Evolutionary conservation across 2,113 vertebrate genomes (phyloP).

Genomic region (Rhodinocichla rosea): DNA sequence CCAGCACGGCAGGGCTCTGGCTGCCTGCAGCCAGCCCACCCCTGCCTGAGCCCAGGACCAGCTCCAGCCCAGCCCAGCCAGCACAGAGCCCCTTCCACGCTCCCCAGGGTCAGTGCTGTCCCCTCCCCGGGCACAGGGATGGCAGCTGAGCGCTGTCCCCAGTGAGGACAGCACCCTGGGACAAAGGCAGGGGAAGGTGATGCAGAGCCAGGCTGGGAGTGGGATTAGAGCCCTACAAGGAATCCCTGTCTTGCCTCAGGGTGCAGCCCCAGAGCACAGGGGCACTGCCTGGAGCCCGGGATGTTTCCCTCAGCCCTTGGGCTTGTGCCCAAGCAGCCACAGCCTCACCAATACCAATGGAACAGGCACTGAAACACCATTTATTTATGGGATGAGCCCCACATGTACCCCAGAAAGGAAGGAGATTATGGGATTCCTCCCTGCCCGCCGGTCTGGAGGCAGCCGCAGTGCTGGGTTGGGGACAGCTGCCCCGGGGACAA

Average conservation of each 20-base stretch:
- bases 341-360: background rate
- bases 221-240: background rate
- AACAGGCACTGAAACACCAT: background rate
- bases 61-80: background rate
- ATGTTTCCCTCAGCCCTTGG: background rate
- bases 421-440: background rate
- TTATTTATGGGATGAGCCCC: background rate
- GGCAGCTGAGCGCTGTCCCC: background rate
- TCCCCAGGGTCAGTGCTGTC: fast-evolving
- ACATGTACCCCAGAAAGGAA: fast-evolving
- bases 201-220: background rate
- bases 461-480: fast-evolving
- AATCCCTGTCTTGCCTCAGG: background rate
- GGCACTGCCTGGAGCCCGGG: background rate
- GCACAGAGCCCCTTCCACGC: fast-evolving
- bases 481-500: background rate
- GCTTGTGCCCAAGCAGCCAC: background rate
- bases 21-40: fast-evolving
- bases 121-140: fast-evolving
- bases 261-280: background rate
- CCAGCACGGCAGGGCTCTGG: no score
- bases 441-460: background rate
- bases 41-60: background rate
- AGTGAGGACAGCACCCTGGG: fast-evolving
- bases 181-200: background rate